phyloP scores from a whole-genome alignment of 2,113 vertebrate genomes.

The Petromus typicus region DNA sequence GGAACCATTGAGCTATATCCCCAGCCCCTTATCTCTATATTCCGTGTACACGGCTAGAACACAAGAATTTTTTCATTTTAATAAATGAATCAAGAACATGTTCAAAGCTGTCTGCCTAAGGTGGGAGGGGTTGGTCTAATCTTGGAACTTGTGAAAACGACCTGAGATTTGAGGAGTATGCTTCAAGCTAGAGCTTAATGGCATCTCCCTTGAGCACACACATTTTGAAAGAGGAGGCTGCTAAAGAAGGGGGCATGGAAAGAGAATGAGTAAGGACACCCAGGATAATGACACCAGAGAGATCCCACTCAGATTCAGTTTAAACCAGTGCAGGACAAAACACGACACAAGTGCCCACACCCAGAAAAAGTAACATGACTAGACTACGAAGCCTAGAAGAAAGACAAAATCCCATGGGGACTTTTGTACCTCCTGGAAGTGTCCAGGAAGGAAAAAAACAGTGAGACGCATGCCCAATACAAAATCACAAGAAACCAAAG shows the following conservation, averaged over 20 bases:
- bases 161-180: neutral
- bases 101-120: neutral
- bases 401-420: neutral
- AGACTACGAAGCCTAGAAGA: constrained; percentile 17
- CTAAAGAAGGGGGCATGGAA: neutral
- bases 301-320: neutral
- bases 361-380: constrained; percentile 21
- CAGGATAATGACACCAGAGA: neutral
- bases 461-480: neutral
- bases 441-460: neutral
- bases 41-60: neutral
- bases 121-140: neutral
- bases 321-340: neutral
- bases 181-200: neutral
- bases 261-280: constrained; percentile 54
- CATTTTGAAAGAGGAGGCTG: constrained; percentile 11
- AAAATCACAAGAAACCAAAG: constrained; percentile 28
- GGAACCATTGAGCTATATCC: no score
- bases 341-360: neutral
- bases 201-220: neutral
- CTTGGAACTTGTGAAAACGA: constrained; percentile 15
- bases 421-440: neutral
- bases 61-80: constrained; percentile 3
- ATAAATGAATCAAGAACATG: constrained; percentile 38
- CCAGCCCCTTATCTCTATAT: constrained; percentile 20